These are phyloP conservation scores for Porites evermanni DNA, from an alignment of 92 coral and sea anemone species.

Conservation along the genomic window DNA sequence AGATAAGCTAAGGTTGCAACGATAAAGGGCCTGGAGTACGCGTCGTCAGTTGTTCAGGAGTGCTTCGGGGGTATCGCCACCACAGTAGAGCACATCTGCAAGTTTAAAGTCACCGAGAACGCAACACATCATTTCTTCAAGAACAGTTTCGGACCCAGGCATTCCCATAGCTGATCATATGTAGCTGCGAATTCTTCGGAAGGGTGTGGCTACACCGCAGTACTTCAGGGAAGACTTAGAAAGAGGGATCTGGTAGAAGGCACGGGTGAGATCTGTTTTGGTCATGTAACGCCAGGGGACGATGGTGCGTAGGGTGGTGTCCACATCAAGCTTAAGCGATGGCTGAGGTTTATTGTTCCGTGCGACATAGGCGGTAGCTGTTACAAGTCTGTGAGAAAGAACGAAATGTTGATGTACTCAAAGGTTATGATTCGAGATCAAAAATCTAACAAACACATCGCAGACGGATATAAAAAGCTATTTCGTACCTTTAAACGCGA, in stretches of 20 bases:
- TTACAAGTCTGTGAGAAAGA: constrained; percentile 64
- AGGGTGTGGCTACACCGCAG: constrained; percentile 44
- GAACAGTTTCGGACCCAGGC: constrained; percentile 57
- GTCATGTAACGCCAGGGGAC: constrained; percentile 55
- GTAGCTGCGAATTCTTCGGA: constrained; percentile 41
- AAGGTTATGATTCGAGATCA: not conserved
- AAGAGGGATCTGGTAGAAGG: constrained; percentile 66
- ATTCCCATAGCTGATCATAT: constrained; percentile 53
- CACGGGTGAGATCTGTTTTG: constrained; percentile 45
- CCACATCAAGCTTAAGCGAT: constrained; percentile 61
- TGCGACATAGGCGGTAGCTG: constrained; percentile 58
- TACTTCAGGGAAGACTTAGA: not conserved
- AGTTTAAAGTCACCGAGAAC: constrained; percentile 52
- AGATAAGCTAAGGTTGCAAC: constrained; percentile 44
- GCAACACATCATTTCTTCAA: constrained; percentile 53
- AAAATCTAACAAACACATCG: no score
- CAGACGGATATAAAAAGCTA: no score
- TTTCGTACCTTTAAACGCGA: no score
- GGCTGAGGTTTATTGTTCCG: constrained; percentile 62
- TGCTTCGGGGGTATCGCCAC: constrained; percentile 37
- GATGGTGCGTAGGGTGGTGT: constrained; percentile 54
- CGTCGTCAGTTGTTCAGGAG: constrained; percentile 37
- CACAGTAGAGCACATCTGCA: constrained; percentile 59
- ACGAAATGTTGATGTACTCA: constrained; percentile 44
- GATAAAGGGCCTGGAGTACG: constrained; percentile 34